Conservation (phyloP, 2,113 vertebrate species). For the Dromas ardeola region DNA sequence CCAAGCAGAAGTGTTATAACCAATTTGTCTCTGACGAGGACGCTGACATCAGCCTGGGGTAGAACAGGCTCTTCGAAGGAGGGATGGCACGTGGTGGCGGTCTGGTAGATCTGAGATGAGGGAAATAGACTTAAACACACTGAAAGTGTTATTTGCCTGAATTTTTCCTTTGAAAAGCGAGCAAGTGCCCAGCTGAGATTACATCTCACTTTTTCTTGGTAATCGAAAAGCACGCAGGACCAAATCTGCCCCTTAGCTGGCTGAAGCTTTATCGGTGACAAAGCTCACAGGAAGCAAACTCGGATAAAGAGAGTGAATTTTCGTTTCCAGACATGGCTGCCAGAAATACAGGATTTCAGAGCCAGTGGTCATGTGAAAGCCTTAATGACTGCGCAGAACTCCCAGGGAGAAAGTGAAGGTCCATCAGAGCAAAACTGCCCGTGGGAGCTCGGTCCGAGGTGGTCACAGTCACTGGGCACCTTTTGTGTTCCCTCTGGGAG, state of each 20-base stretch:
- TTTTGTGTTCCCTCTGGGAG: neutral
- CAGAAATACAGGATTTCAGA: neutral
- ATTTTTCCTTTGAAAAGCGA: neutral
- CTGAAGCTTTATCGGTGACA: neutral
- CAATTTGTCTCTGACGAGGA: neutral
- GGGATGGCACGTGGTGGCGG: rapidly evolving
- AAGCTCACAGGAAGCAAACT: neutral
- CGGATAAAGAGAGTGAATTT: neutral
- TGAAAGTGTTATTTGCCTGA: neutral
- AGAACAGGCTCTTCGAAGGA: neutral
- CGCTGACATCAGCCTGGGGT: neutral
- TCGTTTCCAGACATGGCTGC: neutral
- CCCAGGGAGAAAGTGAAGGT: neutral
- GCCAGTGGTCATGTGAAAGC: neutral
- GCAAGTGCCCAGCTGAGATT: neutral
- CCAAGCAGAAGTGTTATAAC: neutral
- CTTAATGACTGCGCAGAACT: neutral
- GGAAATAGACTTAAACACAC: neutral
- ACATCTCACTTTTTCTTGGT: neutral
- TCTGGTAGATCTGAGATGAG: neutral
- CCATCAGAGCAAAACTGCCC: neutral
- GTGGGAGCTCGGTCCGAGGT: neutral
- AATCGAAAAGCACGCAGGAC: neutral
- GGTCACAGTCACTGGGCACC: neutral
- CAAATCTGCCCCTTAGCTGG: neutral